These are phyloP conservation scores for Gambelia wislizenii DNA, from an alignment of 2,797 vertebrate genomes.

Conservation along the genomic window DNA sequence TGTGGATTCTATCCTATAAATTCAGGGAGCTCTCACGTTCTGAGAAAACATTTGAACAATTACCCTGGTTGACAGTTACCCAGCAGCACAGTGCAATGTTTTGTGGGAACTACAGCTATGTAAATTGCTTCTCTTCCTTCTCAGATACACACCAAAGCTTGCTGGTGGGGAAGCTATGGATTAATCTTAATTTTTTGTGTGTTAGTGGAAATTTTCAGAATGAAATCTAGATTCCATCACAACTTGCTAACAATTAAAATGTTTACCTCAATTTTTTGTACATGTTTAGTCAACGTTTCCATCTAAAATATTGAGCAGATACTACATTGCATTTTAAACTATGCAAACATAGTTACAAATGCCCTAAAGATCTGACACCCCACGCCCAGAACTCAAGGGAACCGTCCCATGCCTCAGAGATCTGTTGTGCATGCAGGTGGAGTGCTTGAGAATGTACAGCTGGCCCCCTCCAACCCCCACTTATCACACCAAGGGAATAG, in stretches of 20 bases:
- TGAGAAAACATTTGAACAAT: too few relatives aligned
- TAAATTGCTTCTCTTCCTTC: not conserved
- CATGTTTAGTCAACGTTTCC: not conserved
- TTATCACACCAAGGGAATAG: too few relatives aligned
- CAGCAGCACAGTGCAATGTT: not conserved
- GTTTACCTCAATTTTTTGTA: not conserved
- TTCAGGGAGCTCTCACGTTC: not conserved
- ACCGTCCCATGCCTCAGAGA: too few relatives aligned
- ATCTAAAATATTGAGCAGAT: not conserved
- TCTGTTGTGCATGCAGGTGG: too few relatives aligned
- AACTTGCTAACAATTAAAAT: not conserved
- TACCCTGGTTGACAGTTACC: not conserved
- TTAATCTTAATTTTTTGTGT: not conserved
- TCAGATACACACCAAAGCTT: not conserved
- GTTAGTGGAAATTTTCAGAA: not conserved
- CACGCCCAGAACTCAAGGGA: too few relatives aligned
- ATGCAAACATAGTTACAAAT: too few relatives aligned
- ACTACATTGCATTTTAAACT: too few relatives aligned
- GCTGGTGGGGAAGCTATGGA: not conserved
- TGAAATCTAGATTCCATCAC: not conserved
- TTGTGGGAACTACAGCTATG: not conserved
- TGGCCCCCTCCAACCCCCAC: too few relatives aligned
- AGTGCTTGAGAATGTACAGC: too few relatives aligned
- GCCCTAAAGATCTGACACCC: too few relatives aligned
- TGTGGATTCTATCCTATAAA: not conserved